Base-by-base conservation (phyloP, 2,888 invertebrate genomes). In the Coenonympha arcania region DNA sequence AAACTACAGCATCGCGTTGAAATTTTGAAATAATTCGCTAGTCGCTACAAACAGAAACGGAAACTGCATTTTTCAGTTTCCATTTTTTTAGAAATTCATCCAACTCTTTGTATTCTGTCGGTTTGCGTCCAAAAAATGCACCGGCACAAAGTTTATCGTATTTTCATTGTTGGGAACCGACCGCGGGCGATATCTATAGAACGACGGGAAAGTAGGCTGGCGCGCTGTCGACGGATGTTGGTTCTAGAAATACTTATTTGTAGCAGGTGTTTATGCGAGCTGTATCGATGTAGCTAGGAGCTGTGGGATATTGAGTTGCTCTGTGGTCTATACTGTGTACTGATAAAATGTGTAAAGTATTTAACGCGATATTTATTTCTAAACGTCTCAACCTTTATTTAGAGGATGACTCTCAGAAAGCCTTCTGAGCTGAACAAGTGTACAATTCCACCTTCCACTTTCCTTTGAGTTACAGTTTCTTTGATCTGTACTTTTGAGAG, bases 61-160 rank as follows among this genome's bases (percentile, higher is more conserved):
- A 34, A 49, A 22, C 37, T n/a, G 33, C 33, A 52, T 48, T 36
- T 24, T 18, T 28, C 13, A 48, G 28, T 18, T 13, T 30, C 24
- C 8, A 9, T 33, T 54, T 44, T 54, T 52, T 48, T 19, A 16
- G 18, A 33, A 46, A 52, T 52, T 28, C 31, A 41, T 22, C 48
- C 50, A n/a, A n/a, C 39, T 49, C 46, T 46, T 52, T 55, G 43
- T 52, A 20, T 40, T 46, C 26, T 16, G 33, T 20, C 24, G n/a
- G 34, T 48, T 48, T 30, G 28, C 40, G 36, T 40, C 31, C 45
- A 53, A 55, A 54, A 55, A 46, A 26, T 42, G 30, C 15, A 16
- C 33, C 49, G 30, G 31, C 52, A 41, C 16, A 42, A 52, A 49
- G 48, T 55, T 49, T 52, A 55, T 52, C 43, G 46, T 46, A 43